Conservation (phyloP, 2,113 vertebrate genomes). For the Elephas maximus region DNA sequence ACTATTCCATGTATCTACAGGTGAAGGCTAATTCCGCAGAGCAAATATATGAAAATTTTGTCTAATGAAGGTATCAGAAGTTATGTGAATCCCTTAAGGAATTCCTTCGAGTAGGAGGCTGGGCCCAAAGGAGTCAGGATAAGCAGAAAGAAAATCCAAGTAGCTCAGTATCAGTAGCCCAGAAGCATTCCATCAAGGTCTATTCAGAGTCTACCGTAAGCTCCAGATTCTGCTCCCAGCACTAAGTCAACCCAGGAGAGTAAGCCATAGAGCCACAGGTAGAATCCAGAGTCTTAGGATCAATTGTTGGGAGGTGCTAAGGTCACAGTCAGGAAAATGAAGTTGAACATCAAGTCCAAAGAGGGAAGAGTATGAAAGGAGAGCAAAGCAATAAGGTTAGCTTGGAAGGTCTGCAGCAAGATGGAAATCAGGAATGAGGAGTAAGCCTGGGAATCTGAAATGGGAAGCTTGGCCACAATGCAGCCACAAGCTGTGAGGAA, state of each 20-base stretch:
- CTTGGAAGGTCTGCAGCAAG: not conserved
- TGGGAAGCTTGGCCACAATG: too few relatives aligned
- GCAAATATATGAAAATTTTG: not conserved
- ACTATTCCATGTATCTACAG: not conserved
- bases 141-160: slow-evolving; percentile 39
- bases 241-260: not conserved
- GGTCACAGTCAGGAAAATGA: not conserved
- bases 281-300: not conserved
- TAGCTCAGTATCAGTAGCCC: not conserved
- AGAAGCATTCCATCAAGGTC: not conserved
- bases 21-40: not conserved
- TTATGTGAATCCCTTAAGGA: not conserved
- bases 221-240: not conserved
- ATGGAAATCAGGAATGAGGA: not conserved
- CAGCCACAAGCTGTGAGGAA: not conserved
- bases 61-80: not conserved
- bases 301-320: not conserved
- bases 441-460: not conserved
- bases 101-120: not conserved
- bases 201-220: not conserved
- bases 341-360: not conserved
- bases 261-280: not conserved
- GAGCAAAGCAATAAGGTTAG: not conserved
- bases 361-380: not conserved
- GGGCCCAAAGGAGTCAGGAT: not conserved